A percentile compares a stretch with the other conserved stretches of the same genome.
These are phyloP conservation scores for Holothuria scabra DNA, from an alignment of 53 echinoderm and acorn worm species.

Conservation along the genomic window DNA sequence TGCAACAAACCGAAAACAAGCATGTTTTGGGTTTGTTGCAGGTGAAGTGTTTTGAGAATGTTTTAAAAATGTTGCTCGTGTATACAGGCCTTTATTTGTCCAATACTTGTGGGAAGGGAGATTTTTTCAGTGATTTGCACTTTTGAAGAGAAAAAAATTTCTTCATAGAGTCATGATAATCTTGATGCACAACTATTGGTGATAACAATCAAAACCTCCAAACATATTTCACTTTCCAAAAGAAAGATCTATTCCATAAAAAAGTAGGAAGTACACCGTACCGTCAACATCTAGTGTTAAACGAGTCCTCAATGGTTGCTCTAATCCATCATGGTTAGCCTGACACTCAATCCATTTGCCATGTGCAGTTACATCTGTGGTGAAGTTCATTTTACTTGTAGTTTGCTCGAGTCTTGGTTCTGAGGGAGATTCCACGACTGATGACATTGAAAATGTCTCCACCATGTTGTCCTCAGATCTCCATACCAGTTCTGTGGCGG, in stretches of 20 bases:
- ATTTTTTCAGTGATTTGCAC: too few species aligned
- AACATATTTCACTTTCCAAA: too few species aligned
- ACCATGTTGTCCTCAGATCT: neutral
- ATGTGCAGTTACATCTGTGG: conserved; percentile 3
- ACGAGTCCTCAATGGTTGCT: conserved; percentile 1
- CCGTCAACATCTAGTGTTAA: conserved; percentile 36
- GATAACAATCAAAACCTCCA: too few species aligned
- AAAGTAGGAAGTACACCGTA: neutral
- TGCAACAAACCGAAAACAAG: too few species aligned
- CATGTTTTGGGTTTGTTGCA: too few species aligned
- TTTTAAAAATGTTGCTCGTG: too few species aligned
- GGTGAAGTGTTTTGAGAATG: too few species aligned
- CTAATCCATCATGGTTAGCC: conserved; percentile 35
- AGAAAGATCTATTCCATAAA: neutral
- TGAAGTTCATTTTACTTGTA: conserved; percentile 26
- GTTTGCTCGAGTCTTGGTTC: conserved; percentile 34
- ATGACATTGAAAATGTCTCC: neutral
- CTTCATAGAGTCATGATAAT: too few species aligned
- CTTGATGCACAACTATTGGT: too few species aligned
- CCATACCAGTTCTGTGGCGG: conserved; percentile 35
- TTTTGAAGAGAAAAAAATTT: too few species aligned
- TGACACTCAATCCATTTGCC: conserved; percentile 43
- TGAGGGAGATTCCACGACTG: neutral
- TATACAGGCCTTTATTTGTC: too few species aligned
- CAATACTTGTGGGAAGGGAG: too few species aligned